These are phyloP conservation scores for Megaustenia siamemsis DNA, from an alignment of 2,888 invertebrate species.

Conservation along the genomic window DNA sequence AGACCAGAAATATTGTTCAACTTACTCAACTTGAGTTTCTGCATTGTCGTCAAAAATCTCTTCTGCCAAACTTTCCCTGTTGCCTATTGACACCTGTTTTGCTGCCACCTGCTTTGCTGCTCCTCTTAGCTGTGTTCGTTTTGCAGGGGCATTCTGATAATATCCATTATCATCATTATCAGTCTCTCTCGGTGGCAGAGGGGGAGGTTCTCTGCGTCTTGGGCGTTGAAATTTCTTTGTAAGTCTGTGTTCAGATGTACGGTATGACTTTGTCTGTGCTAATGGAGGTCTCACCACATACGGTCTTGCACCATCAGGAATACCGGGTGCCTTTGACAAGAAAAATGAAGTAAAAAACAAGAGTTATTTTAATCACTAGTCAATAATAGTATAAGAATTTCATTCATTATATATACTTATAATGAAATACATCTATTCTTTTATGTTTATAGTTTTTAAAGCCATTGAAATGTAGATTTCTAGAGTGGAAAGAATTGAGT, in stretches of 20 bases:
- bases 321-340: not conserved
- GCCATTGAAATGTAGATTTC: too few species aligned
- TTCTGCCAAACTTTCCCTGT: conserved; percentile 31
- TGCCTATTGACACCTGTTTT: conserved; percentile 3
- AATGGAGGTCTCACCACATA: conserved; percentile 6
- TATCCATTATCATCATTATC: not conserved
- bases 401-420: too few species aligned
- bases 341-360: not conserved
- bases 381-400: too few species aligned
- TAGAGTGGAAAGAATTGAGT: too few species aligned
- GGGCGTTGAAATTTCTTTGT: conserved; percentile 49
- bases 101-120: not conserved
- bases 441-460: too few species aligned
- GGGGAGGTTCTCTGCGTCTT: conserved; percentile 35
- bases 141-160: conserved; percentile 31
- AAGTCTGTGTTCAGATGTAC: conserved; percentile 41
- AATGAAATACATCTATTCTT: too few species aligned
- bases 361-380: too few species aligned
- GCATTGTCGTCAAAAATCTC: not conserved
- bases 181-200: not conserved
- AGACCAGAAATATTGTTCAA: not conserved
- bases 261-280: not conserved
- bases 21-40: conserved; percentile 28
- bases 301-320: conserved; percentile 6
- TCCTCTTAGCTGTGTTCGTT: not conserved